Percentiles rank a stretch among this genome's conserved stretches.
Evolutionary conservation across 2,797 vertebrate genomes (phyloP).

Genomic region (Phrynocephalus forsythii): DNA sequence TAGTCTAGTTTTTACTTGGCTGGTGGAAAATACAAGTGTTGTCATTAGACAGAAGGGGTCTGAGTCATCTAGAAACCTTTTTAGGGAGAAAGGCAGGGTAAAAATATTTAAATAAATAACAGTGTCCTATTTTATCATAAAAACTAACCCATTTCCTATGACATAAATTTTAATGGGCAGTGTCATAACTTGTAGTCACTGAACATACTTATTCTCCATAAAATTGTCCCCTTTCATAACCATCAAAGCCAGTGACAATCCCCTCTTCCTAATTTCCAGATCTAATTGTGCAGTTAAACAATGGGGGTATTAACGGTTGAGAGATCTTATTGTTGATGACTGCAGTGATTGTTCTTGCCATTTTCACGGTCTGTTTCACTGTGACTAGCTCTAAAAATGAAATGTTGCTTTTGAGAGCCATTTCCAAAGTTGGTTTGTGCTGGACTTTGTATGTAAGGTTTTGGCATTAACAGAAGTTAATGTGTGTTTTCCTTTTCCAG

Average conservation of each 20-base stretch:
- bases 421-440: neutral
- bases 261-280: neutral
- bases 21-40: no score
- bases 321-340: neutral
- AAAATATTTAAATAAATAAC: no score
- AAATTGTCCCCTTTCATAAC: neutral
- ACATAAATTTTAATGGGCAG: neutral
- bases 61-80: no score
- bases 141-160: neutral
- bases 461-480: constrained; percentile 50
- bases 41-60: neutral
- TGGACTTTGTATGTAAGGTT: constrained; percentile 56
- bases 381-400: neutral
- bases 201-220: neutral
- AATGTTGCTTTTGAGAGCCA: neutral
- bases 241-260: neutral
- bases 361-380: neutral
- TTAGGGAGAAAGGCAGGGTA: no score
- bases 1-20: neutral
- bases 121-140: neutral
- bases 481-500: neutral
- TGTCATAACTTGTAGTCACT: neutral
- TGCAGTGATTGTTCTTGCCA: neutral
- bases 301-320: neutral
- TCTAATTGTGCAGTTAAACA: neutral